Base-by-base conservation (phyloP, 2,113 vertebrate species). In the Prietella phreatophila region DNA sequence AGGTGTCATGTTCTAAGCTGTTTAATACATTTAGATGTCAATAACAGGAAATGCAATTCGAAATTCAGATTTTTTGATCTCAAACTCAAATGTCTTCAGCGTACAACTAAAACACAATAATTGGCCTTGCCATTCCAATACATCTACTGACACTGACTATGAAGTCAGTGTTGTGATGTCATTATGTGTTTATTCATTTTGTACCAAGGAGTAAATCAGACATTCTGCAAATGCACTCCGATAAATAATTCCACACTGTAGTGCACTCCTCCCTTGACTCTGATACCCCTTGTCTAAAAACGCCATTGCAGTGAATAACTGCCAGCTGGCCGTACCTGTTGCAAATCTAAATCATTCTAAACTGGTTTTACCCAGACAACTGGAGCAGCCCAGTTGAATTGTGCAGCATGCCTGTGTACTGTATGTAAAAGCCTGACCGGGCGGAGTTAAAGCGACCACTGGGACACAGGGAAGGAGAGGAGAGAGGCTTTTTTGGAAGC, bases 391-490 rank as follows among this genome's bases (percentile, higher is more conserved):
- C 47, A 17, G 22, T 27, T 22, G 50, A 36, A 73, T 58, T 36
- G 9, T 33, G 19, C 69, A 76, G 39, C 42, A 17, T 78, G 58
- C 33, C 6, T 88, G 7, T 53, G 11, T 60, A 42, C 56, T 82
- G 22, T 25, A 61, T 39, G 56, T 67, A 78, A 50, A 50, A 87
- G 88, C 19, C 67, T 88, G 79, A 87, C 89, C 91, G 89, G 94
- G 95, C 75, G 93, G 94, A 58, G 92, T 92, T 91, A 91, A 86
- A 83, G 81, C 75, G 85, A 90, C 86, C 90, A 84, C 89, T 87
- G 50, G 86, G 89, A 73, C 88, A 81, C 87, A 79, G 86, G 88
- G 92, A 92, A 92, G 87, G 90, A 82, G 86, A 89, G 63, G 27
- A n/a, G 63, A 33, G 14, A 92, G 88, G 84, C 89, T 93, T 92